Conservation (phyloP, 2,113 vertebrate species). For the Capra hircus region DNA sequence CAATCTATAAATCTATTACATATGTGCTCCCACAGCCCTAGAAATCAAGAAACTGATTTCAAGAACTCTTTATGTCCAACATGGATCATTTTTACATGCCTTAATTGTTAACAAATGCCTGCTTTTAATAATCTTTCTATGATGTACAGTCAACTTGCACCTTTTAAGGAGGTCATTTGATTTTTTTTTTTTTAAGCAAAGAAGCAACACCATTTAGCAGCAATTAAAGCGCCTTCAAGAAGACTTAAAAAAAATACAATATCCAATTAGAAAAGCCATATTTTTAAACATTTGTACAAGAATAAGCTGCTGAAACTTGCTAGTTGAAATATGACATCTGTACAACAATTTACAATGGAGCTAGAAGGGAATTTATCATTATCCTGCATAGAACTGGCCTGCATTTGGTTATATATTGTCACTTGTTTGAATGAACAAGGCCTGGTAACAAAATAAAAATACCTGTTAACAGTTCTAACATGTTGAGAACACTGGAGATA, state of each 20-base stretch:
- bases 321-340: constrained; percentile 90
- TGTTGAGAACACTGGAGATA: constrained; percentile 73
- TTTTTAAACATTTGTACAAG: constrained; percentile 94
- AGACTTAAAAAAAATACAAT: constrained; percentile 92
- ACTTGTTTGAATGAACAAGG: constrained; percentile 85
- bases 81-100: constrained; percentile 78
- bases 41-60: constrained; percentile 76
- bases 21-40: constrained; percentile 72
- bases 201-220: constrained; percentile 94
- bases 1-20: constrained; percentile 78
- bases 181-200: constrained; percentile 85
- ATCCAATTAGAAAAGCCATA: constrained; percentile 89
- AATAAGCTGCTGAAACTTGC: constrained; percentile 90
- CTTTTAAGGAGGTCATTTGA: constrained; percentile 89
- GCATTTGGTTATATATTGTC: constrained; percentile 94
- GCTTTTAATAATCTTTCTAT: constrained; percentile 72
- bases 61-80: constrained; percentile 77
- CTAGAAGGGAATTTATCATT: constrained; percentile 93
- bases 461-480: constrained; percentile 61
- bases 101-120: constrained; percentile 80
- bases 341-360: constrained; percentile 97
- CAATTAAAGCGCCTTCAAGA: constrained; percentile 88
- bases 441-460: constrained; percentile 81
- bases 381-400: constrained; percentile 97
- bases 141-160: constrained; percentile 90